Conservation (phyloP, 2,113 vertebrate species). For the Hipposideros armiger region DNA sequence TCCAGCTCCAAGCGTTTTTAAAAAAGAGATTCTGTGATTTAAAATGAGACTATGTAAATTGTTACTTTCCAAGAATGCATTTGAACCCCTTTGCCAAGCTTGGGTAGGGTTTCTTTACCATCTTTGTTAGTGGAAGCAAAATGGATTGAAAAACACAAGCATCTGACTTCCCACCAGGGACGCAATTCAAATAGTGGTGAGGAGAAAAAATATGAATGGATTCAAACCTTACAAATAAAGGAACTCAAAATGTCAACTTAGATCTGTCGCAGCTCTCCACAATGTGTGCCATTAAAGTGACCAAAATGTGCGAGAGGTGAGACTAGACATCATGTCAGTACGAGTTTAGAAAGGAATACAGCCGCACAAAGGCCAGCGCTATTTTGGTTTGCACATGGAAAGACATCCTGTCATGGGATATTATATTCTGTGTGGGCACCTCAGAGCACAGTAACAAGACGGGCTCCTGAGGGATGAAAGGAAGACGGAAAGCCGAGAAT, state of each 20-base stretch:
- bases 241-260: neutral
- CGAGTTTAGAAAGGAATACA: neutral
- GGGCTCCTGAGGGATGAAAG: neutral
- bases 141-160: neutral
- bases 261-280: fast-evolving
- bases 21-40: neutral
- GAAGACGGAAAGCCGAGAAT: neutral
- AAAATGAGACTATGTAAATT: neutral
- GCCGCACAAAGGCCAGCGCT: neutral
- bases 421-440: neutral
- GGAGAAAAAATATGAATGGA: neutral
- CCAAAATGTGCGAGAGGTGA: neutral
- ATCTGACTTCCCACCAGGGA: neutral
- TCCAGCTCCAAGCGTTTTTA: neutral
- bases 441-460: neutral
- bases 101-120: neutral
- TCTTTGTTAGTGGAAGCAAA: neutral
- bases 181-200: fast-evolving
- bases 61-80: neutral
- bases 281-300: fast-evolving
- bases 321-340: neutral
- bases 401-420: conserved; percentile 56
- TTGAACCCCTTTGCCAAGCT: neutral
- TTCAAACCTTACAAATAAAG: neutral
- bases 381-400: conserved; percentile 43